Evolutionary conservation across 2,888 invertebrate genomes (phyloP), one percentile per base, ranked within the genome.

Genomic region (Megastigmus dorsalis): DNA sequence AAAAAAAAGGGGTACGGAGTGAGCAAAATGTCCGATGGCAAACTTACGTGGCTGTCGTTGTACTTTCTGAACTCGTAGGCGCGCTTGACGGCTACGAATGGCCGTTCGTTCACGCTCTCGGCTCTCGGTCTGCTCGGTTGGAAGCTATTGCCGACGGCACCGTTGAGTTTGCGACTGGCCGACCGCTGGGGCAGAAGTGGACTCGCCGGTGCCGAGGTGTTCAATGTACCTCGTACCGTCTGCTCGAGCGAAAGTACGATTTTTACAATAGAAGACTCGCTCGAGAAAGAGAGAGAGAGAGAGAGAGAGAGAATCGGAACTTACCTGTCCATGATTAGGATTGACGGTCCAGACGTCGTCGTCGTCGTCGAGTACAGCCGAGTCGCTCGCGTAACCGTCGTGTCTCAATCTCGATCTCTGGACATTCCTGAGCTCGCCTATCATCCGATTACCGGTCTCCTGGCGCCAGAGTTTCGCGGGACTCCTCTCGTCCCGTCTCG

Each of bases 381-480:
- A 94, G 84, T 94, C 94, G 84, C 94, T 94, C 50, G 94, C 93
- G 85, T 94, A 94, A 50, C 94, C 94, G 83, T 94, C 94, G 84
- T 92, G 90, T 77, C 93, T 82, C 76, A 84, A 79, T 74, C 88
- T 82, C 71, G 85, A 85, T 63, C 83, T 83, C 80, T 91, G 91
- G 15, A 91, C 88, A 67, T 87, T 89, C 55, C 91, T 88, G 62
- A 92, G 86, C 84, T 92, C 92, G 4, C 90, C 90, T 79, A 92
- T 88, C 72, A 93, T 89, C 36, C 91, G 89, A 77, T 91, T 90
- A 88, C 95, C 95, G 85, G 93, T 91, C 86, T 94, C 93, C 83
- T 93, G 93, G 77, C 93, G 90, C 86, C 93, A 91, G 84, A 93
- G 91, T 77, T 82, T 86, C n/a, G 83, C 81, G 2, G 87, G 88